Evolutionary conservation across 2,797 vertebrate species (phyloP).

Genomic region (Arnoldichthys spilopterus): DNA sequence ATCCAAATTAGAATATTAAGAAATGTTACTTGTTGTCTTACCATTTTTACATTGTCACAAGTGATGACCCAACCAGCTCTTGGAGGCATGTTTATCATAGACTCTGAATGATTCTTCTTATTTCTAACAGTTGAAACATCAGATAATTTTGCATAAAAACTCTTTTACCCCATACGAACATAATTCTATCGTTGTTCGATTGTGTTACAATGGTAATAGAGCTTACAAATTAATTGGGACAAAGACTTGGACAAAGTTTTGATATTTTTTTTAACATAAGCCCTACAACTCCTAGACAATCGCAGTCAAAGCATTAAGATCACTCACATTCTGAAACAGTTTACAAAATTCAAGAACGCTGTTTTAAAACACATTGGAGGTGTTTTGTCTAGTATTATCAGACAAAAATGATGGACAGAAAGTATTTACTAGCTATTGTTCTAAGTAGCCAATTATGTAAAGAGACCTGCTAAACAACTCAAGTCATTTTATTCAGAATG

Average conservation of each 20-base stretch:
- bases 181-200: not conserved
- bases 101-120: not conserved
- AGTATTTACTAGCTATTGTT: constrained; percentile 24
- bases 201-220: not conserved
- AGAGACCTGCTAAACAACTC: constrained; percentile 28
- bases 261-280: constrained; percentile 1
- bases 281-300: constrained; percentile 8
- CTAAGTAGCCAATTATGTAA: constrained; percentile 39
- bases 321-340: constrained; percentile 10
- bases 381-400: constrained; percentile 41
- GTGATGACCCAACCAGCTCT: not conserved
- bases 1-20: constrained; percentile 5
- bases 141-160: not conserved
- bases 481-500: constrained; percentile 13
- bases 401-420: constrained; percentile 41
- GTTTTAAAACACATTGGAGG: constrained; percentile 48
- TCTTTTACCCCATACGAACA: not conserved
- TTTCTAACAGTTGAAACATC: not conserved
- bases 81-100: not conserved
- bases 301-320: constrained; percentile 2
- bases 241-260: not conserved
- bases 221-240: not conserved
- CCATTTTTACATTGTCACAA: not conserved
- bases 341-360: constrained; percentile 24
- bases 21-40: constrained; percentile 10